Conservation (phyloP, 2,888 invertebrate species). For the Temnothorax unifasciatus region DNA sequence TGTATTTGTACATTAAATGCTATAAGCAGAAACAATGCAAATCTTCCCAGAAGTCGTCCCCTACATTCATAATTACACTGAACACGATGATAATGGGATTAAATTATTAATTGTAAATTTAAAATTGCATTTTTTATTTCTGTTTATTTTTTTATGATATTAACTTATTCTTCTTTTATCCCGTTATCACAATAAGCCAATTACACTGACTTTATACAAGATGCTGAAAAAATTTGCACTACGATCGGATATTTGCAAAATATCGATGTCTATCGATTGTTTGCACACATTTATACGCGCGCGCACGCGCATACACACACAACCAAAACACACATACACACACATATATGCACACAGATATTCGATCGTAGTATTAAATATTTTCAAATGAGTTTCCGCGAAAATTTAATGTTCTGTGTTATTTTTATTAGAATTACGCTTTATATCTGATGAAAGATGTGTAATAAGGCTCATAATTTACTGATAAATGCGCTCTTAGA, state of each 20-base stretch:
- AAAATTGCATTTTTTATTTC: conserved; percentile 1
- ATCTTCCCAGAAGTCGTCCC: conserved; percentile 37
- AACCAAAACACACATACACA: not conserved
- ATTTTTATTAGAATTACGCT: not conserved
- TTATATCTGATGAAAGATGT: not conserved
- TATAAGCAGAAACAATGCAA: not conserved
- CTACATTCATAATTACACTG: conserved; percentile 34
- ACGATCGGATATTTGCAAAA: conserved; percentile 18
- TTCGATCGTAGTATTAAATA: conserved; percentile 31
- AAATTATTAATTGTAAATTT: not conserved
- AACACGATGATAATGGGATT: conserved; percentile 17
- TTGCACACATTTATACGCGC: not conserved
- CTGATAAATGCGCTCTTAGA: conserved; percentile 26
- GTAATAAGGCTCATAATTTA: not conserved
- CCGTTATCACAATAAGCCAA: conserved; percentile 22
- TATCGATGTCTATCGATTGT: not conserved
- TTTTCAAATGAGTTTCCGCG: not conserved
- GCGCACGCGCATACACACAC: not conserved
- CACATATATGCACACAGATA: not conserved
- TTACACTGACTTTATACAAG: conserved; percentile 31
- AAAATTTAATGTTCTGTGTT: not conserved
- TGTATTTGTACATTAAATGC: not conserved
- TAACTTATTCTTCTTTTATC: conserved; percentile 20
- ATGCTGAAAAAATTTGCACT: conserved; percentile 4
- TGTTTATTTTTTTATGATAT: not conserved